Evolutionary conservation across 2,113 vertebrate species (phyloP), one percentile per base, ranked within the genome.

Genomic region (Indri indri): DNA sequence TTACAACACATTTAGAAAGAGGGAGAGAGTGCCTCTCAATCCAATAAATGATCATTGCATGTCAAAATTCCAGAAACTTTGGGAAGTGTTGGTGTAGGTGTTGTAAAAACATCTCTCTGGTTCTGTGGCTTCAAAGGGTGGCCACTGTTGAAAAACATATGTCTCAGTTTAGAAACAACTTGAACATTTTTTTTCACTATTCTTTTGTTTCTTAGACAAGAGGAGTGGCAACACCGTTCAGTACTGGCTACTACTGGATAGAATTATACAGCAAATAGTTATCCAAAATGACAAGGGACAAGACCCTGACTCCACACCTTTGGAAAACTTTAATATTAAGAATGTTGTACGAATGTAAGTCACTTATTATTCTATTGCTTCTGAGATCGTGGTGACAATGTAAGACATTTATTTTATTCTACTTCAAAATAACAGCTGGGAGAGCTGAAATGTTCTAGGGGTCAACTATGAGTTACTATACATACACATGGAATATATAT

Each of bases 301-400:
- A 91, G 99, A 99, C 98, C 99, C 99, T 0, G 99, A 99, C 0
- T 99, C 99, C 95, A 99, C 99, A 30, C 99, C 99, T 85, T 98
- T 99, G 98, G 99, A 99, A 98, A 99, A 99, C 98, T 99, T 99
- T 98, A 99, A 99, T 96, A 99, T 99, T 98, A 99, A 99, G 98
- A 99, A 99, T 1, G 99, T 99, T 0, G 99, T 99, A 90, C 99
- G 99, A 97, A 99, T 99, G 99, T 99, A 98, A 99, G 99, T 96
- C 85, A 91, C 57, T 92, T 87, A 63, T 8, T 16, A 34, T 82
- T 85, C 85, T 47, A 40, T 32, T 79, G 30, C 42, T 77, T 91
- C 8, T 77, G 87, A 93, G 89, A 52, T 79, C 77, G 18, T 70
- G 57, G 23, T 80, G 74, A 57, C 59, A 77, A 5, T 61, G 66